Percentiles rank a stretch among this genome's conserved stretches.
phyloP scores from a whole-genome alignment of 2,797 vertebrate genomes.

The Sparus aurata region DNA sequence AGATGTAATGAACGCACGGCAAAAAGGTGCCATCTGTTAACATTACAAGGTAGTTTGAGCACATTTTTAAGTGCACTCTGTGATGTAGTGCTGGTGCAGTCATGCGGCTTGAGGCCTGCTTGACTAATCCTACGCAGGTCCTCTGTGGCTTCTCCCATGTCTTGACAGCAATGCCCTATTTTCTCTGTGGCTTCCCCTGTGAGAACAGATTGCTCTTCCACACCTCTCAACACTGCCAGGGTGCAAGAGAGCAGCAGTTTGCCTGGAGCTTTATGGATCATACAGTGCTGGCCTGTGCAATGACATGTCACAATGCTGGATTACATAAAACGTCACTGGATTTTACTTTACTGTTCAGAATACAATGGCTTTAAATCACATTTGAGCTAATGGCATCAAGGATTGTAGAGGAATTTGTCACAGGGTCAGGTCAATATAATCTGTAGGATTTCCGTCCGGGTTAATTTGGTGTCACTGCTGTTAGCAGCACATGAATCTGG shows the following conservation, averaged over 20 bases:
- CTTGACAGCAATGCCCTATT: constrained; percentile 58
- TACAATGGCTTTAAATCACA: neutral
- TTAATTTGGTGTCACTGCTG: neutral
- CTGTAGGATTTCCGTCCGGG: neutral
- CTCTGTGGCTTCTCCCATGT: constrained; percentile 37
- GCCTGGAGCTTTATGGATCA: constrained; percentile 43
- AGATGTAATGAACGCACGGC: constrained; percentile 50
- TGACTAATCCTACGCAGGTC: constrained; percentile 26
- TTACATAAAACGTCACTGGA: neutral
- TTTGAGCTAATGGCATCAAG: neutral
- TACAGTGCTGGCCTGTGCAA: constrained; percentile 21
- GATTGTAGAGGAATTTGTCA: neutral
- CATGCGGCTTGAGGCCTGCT: constrained; percentile 34
- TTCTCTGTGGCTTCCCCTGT: constrained; percentile 50
- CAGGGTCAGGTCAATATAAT: neutral
- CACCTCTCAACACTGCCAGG: constrained; percentile 47
- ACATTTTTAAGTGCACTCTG: constrained; percentile 28
- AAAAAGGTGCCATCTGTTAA: constrained; percentile 51
- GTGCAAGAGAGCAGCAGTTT: constrained; percentile 48
- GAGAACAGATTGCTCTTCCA: constrained; percentile 55
- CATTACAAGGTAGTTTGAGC: constrained; percentile 48
- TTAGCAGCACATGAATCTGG: neutral
- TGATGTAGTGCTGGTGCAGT: constrained; percentile 31
- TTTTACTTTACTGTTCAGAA: constrained; percentile 9
- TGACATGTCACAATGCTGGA: constrained; percentile 27